Conservation (phyloP, 2,888 invertebrate genomes). For the Germaria angustata region DNA sequence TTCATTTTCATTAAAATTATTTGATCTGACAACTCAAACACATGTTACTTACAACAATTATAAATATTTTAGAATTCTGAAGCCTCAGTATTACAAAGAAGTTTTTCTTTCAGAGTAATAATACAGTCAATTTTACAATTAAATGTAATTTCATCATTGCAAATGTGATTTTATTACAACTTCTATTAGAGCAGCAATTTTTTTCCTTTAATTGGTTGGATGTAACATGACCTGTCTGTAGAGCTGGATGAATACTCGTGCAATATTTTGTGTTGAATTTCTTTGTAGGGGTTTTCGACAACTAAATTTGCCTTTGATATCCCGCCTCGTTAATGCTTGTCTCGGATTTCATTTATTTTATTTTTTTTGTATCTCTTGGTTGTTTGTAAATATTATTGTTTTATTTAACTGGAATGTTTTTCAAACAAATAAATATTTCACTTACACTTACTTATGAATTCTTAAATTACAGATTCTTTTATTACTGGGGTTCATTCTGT, state of each 20-base stretch:
- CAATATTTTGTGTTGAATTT: background rate
- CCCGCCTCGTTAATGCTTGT: slow-evolving; percentile 25
- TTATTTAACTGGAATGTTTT: slow-evolving; percentile 49
- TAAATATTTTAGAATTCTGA: slow-evolving; percentile 38
- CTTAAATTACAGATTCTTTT: slow-evolving; percentile 22
- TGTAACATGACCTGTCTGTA: background rate
- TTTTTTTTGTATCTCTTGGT: background rate
- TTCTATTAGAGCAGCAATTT: slow-evolving; percentile 25
- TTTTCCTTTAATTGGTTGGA: slow-evolving; percentile 20
- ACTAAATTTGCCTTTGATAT: slow-evolving; percentile 17
- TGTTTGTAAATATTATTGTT: slow-evolving; percentile 63
- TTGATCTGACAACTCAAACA: slow-evolving; percentile 44
- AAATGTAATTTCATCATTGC: slow-evolving; percentile 62
- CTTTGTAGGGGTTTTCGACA: background rate
- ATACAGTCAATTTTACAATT: slow-evolving; percentile 52
- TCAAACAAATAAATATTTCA: slow-evolving; percentile 47
- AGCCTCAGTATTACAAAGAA: background rate
- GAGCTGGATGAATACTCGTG: background rate
- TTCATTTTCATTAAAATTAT: background rate
- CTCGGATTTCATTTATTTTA: background rate
- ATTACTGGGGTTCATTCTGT: background rate
- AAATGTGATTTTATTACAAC: slow-evolving; percentile 19
- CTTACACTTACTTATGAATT: slow-evolving; percentile 20
- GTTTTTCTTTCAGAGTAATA: background rate
- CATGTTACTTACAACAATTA: slow-evolving; percentile 29